These are phyloP conservation scores for Tenualosa thibaudeaui DNA, from an alignment of 2,797 vertebrate genomes.

Conservation along the genomic window DNA sequence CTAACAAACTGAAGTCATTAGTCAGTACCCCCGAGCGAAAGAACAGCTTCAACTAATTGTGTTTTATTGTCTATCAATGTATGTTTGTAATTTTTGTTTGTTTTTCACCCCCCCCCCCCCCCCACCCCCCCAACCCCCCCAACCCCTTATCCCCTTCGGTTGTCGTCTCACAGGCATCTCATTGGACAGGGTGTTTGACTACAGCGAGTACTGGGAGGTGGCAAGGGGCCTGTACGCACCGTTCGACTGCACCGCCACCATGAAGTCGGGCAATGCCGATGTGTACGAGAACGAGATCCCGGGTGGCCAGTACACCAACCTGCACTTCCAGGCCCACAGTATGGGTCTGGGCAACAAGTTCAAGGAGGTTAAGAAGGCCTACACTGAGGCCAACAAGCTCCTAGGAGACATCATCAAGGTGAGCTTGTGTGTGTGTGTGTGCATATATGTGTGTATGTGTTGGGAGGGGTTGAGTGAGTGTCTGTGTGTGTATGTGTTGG, in stretches of 20 bases:
- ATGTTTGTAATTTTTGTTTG: background rate
- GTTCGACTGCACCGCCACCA: slow-evolving; percentile 97
- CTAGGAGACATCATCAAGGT: slow-evolving; percentile 98
- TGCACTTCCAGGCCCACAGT: slow-evolving; percentile 93
- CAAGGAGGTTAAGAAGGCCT: slow-evolving; percentile 95
- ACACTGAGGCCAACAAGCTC: slow-evolving; percentile 91
- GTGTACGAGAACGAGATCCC: slow-evolving; percentile 98
- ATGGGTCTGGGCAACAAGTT: slow-evolving; percentile 98
- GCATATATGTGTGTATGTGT: too few species aligned
- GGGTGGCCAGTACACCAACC: slow-evolving; percentile 96
- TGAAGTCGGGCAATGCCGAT: slow-evolving; percentile 95
- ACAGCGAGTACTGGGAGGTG: slow-evolving; percentile 97
- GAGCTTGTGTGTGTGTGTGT: slow-evolving; percentile 44
- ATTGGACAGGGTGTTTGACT: slow-evolving; percentile 92
- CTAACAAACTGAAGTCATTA: background rate
- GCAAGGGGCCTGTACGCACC: slow-evolving; percentile 88
- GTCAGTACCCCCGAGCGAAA: background rate
- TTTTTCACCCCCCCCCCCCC: background rate
- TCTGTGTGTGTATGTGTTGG: too few species aligned
- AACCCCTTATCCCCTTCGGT: too few species aligned
- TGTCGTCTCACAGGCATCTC: slow-evolving; percentile 74
- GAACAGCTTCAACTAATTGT: slow-evolving; percentile 8
- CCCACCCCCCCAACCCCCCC: background rate
- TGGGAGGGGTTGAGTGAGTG: too few species aligned
- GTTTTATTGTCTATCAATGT: slow-evolving; percentile 6